phyloP scores from a whole-genome alignment of 35 echinoderm and acorn worm species.

The Heliocidaris tuberculata region DNA sequence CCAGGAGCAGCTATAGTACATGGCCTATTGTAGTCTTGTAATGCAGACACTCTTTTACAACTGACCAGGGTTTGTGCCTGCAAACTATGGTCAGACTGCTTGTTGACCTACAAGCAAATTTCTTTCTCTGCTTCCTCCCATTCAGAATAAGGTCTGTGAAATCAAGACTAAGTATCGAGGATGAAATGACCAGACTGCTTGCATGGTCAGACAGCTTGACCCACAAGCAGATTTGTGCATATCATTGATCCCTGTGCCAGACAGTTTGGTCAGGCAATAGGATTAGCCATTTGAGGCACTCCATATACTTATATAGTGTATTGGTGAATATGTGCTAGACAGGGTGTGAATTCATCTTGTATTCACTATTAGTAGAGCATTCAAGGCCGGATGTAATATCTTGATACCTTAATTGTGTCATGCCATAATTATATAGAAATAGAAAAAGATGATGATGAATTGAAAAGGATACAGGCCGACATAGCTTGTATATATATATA shows the following conservation, averaged over 20 bases:
- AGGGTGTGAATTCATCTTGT: not conserved
- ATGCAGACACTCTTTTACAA: too few species aligned
- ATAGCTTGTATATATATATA: not conserved
- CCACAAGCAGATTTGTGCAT: not conserved
- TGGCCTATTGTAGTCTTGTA: too few species aligned
- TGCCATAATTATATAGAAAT: not conserved
- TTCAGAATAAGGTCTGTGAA: not conserved
- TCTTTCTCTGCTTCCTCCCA: too few species aligned
- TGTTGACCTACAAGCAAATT: too few species aligned
- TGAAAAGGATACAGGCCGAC: not conserved
- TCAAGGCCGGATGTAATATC: not conserved
- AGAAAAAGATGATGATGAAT: not conserved
- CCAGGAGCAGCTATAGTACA: too few species aligned
- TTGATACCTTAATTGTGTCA: not conserved
- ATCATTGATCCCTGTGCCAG: not conserved
- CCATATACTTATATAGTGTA: not conserved
- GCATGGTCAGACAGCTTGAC: slow-evolving; percentile 1
- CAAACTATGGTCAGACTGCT: not conserved
- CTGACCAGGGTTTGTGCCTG: too few species aligned
- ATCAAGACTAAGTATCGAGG: not conserved
- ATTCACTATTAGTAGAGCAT: not conserved
- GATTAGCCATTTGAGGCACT: not conserved
- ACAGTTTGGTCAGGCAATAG: not conserved
- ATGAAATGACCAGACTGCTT: not conserved
- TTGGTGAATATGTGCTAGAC: not conserved